A percentile compares a stretch with the other conserved stretches of the same genome.
phyloP scores from a whole-genome alignment of 1,140 invertebrate genomes.

The Caerostris darwini region DNA sequence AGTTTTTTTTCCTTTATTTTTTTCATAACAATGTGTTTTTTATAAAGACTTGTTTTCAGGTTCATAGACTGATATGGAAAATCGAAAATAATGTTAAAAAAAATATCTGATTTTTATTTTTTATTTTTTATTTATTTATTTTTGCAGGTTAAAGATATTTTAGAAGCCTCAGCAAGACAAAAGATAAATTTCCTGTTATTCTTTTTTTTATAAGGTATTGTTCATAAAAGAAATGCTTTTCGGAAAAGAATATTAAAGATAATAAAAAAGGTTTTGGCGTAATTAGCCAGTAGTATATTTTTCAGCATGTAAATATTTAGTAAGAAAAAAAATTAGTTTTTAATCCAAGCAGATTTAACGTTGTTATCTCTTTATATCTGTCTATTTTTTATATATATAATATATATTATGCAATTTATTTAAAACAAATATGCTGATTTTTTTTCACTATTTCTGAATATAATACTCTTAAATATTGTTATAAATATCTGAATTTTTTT shows the following conservation, averaged over 20 bases:
- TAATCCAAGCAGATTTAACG: no score
- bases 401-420: no score
- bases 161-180: not conserved
- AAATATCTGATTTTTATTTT: not conserved
- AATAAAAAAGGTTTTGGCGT: not conserved
- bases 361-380: no score
- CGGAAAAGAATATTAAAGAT: not conserved
- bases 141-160: not conserved
- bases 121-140: not conserved
- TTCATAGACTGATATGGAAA: constrained; percentile 3
- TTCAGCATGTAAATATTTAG: no score
- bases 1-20: not conserved
- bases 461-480: no score
- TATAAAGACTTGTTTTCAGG: constrained; percentile 22
- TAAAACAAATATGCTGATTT: no score
- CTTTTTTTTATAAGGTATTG: not conserved
- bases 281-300: no score
- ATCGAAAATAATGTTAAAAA: not conserved
- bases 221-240: not conserved
- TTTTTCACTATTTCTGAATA: no score
- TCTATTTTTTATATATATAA: no score
- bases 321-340: no score
- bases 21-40: constrained; percentile 20
- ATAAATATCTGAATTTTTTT: no score
- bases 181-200: not conserved